Percentiles rank a stretch among this genome's conserved stretches.
phyloP scores from a whole-genome alignment of 2,888 invertebrate species.

The Gisinianus flammeolus region DNA sequence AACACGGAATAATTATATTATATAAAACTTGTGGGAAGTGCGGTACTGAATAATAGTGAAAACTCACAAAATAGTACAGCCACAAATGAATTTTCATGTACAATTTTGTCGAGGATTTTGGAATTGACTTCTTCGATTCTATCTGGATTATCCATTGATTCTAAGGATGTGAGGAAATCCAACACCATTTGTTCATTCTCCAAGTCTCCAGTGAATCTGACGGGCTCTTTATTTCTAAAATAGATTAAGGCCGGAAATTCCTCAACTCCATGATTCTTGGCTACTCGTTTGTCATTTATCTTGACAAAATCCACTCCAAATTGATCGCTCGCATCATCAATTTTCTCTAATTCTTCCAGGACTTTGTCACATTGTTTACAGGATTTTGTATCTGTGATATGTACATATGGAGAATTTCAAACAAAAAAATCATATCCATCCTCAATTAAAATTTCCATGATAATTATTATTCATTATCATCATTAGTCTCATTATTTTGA shows the following conservation, averaged over 20 bases:
- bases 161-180: slow-evolving; percentile 90
- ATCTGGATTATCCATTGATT: slow-evolving; percentile 95
- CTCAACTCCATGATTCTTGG: slow-evolving; percentile 94
- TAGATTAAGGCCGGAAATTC: slow-evolving; percentile 96
- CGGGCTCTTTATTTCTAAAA: slow-evolving; percentile 94
- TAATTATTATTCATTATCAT: too few relatives aligned
- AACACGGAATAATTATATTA: too few relatives aligned
- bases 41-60: too few relatives aligned
- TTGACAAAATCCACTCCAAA: slow-evolving; percentile 95
- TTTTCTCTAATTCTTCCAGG: slow-evolving; percentile 87
- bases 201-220: slow-evolving; percentile 85
- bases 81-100: slow-evolving; percentile 64
- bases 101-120: slow-evolving; percentile 85
- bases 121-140: slow-evolving; percentile 94
- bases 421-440: too few relatives aligned
- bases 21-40: too few relatives aligned
- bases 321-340: slow-evolving; percentile 91
- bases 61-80: slow-evolving; percentile 56
- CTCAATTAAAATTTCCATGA: too few relatives aligned
- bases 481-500: too few relatives aligned
- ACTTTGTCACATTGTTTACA: slow-evolving; percentile 91
- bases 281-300: slow-evolving; percentile 93
- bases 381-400: slow-evolving; percentile 83
- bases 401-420: too few relatives aligned
- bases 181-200: slow-evolving; percentile 74